Conservation (phyloP, 2,113 vertebrate species). For the Tupaia chinensis region DNA sequence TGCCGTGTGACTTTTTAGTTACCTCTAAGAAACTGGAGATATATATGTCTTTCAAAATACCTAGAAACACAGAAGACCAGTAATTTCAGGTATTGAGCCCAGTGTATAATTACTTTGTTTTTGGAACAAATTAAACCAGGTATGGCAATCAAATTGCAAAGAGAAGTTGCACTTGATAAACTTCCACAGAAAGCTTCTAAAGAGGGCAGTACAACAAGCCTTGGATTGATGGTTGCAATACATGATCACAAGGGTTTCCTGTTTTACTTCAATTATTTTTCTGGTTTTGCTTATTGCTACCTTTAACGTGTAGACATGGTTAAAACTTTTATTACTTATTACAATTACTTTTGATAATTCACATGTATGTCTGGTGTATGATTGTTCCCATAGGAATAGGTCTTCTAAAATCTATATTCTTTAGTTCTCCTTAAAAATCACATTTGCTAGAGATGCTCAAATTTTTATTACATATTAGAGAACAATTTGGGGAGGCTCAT, state of each 20-base stretch:
- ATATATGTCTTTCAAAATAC: neutral
- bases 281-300: neutral
- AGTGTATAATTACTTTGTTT: neutral
- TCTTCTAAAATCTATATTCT: neutral
- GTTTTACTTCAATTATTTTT: neutral
- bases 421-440: neutral
- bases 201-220: neutral
- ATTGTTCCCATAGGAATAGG: neutral
- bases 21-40: constrained; percentile 1
- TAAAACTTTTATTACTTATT: neutral
- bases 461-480: neutral
- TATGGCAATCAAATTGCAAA: neutral
- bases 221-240: neutral
- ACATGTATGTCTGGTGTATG: neutral
- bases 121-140: neutral
- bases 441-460: neutral
- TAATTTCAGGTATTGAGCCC: neutral
- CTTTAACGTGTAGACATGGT: neutral
- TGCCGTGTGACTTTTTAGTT: neutral
- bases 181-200: neutral
- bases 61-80: neutral
- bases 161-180: constrained; percentile 28
- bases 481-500: neutral
- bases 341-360: neutral
- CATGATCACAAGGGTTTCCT: neutral